Base-by-base conservation (phyloP, 2,797 vertebrate species). In the Malurus splendens region DNA sequence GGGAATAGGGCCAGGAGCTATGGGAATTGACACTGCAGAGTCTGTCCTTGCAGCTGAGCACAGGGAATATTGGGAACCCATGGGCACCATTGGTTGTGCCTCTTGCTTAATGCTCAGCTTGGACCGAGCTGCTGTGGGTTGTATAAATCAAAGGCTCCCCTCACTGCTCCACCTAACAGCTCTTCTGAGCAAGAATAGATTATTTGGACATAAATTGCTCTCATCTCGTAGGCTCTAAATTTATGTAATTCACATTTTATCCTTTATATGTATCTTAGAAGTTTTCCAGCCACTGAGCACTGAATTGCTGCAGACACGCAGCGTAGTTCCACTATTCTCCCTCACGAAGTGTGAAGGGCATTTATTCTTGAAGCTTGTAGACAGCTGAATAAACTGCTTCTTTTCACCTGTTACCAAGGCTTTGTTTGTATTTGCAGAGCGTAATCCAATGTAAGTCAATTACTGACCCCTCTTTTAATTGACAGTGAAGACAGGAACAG, bases 391-490 rank as follows among this genome's bases (percentile, higher is more conserved):
- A 79, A 93, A 83, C 87, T 52, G 17, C 47, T 90, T 61, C 74
- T 16, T 67, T 83, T 76, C 64, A 83, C 80, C 60, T 55, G 42
- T 79, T 87, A 76, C 25, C 2, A 6, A 57, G 85, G 64, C 33
- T 90, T 38, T 92, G 84, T 90, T 89, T 93, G 87, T 83, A 70
- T 93, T 92, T 91, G 77, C 80, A 84, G 48, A 73, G 24, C 33
- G 60, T 86, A 90, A 92, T 90, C 66, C 87, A 76, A 33, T 64
- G 23, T 27, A 87, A 86, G 74, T 89, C 74, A 87, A 89, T 89
- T 92, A 86, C 38, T 76, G 47, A 44, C 75, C 64, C 23, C 33
- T 87, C 76, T 90, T 90, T 80, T 95, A 93, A 91, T 91, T 92
- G 87, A 52, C 45, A 54, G 72, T 13, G 55, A 82, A 47, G 72